Percentiles rank a stretch among this genome's conserved stretches.
These are phyloP conservation scores for Chromoteleia sp. DNA, from an alignment of 2,888 invertebrate genomes.

Conservation along the genomic window DNA sequence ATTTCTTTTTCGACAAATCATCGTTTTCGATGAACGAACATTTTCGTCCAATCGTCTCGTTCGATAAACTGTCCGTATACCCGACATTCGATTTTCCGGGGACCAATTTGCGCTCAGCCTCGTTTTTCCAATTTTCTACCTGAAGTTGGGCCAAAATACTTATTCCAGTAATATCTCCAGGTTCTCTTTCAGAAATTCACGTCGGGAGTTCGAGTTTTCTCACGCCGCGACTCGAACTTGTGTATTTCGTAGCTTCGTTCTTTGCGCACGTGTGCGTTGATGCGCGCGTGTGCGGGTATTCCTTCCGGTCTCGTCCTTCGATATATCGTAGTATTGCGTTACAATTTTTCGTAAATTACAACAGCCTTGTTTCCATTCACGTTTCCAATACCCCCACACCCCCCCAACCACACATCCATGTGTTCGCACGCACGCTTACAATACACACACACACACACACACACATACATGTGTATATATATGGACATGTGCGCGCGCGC, in stretches of 20 bases:
- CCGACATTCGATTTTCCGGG: constrained; percentile 1
- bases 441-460: too few relatives aligned
- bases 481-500: too few relatives aligned
- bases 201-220: constrained; percentile 58
- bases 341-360: constrained; percentile 27
- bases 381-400: too few relatives aligned
- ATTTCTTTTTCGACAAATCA: constrained; percentile 16
- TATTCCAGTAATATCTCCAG: constrained; percentile 38
- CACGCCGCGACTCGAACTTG: constrained; percentile 38
- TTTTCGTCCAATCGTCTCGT: not conserved
- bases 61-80: not conserved
- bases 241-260: constrained; percentile 34
- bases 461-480: not conserved
- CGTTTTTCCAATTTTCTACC: constrained; percentile 28
- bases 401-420: too few relatives aligned
- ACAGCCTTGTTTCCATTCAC: constrained; percentile 25
- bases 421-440: too few relatives aligned
- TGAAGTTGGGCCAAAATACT: constrained; percentile 37
- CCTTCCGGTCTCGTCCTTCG: constrained; percentile 36
- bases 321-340: constrained; percentile 24
- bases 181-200: constrained; percentile 36
- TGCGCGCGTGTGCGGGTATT: not conserved
- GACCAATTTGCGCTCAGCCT: constrained; percentile 13
- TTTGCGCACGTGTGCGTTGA: not conserved
- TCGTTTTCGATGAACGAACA: constrained; percentile 1